These are phyloP conservation scores for Latrodectus elegans DNA, from an alignment of 2,888 invertebrate species.

Conservation along the genomic window DNA sequence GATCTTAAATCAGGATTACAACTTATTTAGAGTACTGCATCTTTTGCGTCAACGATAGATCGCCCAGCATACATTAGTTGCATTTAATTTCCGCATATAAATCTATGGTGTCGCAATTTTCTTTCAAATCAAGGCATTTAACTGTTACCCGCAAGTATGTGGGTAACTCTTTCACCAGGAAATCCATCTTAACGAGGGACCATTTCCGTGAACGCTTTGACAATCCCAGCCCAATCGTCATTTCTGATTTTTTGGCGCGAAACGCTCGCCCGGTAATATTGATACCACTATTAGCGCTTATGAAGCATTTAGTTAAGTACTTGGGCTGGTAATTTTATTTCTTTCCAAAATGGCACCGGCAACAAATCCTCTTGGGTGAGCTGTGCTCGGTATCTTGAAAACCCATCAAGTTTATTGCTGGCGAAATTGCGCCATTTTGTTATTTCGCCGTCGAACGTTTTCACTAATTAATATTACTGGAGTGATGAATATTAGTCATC, in stretches of 20 bases:
- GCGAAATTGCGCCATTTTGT: slow-evolving; percentile 58
- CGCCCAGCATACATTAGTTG: background rate
- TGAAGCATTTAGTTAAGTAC: slow-evolving; percentile 64
- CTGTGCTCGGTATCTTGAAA: slow-evolving; percentile 22
- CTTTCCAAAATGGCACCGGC: slow-evolving; percentile 18
- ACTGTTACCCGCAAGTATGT: background rate
- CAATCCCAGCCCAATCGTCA: background rate
- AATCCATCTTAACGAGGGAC: slow-evolving; percentile 7
- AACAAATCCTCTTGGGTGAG: slow-evolving; percentile 34
- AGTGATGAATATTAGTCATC: slow-evolving; percentile 64
- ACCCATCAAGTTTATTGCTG: slow-evolving; percentile 61
- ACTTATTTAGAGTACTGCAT: too few species aligned
- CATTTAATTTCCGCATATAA: background rate
- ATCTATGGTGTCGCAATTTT: background rate
- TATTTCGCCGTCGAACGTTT: slow-evolving; percentile 45
- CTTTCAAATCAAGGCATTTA: background rate
- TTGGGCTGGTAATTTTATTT: slow-evolving; percentile 24
- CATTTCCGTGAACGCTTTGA: background rate
- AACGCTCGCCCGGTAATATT: slow-evolving; percentile 39
- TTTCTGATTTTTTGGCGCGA: slow-evolving; percentile 48
- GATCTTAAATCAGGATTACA: too few species aligned
- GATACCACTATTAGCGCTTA: slow-evolving; percentile 49
- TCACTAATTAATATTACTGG: slow-evolving; percentile 61
- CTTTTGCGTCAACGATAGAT: background rate
- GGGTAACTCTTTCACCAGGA: background rate